Percentiles rank a stretch among this genome's conserved stretches.
Evolutionary conservation across 2,888 invertebrate species (phyloP).

Genomic region (Melikaiella ostensackeni): DNA sequence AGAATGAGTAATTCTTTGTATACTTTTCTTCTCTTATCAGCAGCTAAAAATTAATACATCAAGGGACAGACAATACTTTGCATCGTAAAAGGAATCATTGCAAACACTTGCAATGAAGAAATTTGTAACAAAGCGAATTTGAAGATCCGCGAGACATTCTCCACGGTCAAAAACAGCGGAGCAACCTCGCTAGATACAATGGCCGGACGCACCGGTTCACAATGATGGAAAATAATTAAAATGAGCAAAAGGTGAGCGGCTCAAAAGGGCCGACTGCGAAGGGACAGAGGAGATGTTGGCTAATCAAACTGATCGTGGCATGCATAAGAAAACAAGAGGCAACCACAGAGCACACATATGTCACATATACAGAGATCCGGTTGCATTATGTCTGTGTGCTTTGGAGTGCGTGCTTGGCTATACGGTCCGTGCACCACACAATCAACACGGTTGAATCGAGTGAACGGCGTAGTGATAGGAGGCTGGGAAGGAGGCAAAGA

Average conservation of each 20-base stretch:
- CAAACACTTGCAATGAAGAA: background rate
- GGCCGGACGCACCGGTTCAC: conserved; percentile 54
- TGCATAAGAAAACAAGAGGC: conserved; percentile 51
- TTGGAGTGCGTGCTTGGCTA: background rate
- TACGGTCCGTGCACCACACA: background rate
- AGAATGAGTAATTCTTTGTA: too few relatives aligned
- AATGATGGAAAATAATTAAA: conserved; percentile 73
- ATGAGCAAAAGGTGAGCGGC: conserved; percentile 56
- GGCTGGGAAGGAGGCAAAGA: conserved; percentile 37
- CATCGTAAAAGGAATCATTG: conserved; percentile 6
- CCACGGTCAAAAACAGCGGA: conserved; percentile 45
- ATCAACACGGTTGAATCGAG: conserved; percentile 9
- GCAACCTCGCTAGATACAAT: conserved; percentile 58
- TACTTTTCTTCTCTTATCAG: too few relatives aligned
- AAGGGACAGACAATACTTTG: background rate
- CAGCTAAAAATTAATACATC: background rate
- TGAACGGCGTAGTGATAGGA: conserved; percentile 39
- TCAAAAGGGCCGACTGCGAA: conserved; percentile 67
- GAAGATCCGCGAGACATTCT: conserved; percentile 49
- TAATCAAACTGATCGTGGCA: conserved; percentile 47
- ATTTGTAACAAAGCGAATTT: conserved; percentile 54
- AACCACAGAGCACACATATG: conserved; percentile 21
- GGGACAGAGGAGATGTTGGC: conserved; percentile 43
- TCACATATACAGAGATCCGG: background rate
- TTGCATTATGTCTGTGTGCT: background rate